Evolutionary conservation across 1,140 invertebrate species (phyloP), one percentile per base, ranked within the genome.

Genomic region (Tetramorium parvispinum): DNA sequence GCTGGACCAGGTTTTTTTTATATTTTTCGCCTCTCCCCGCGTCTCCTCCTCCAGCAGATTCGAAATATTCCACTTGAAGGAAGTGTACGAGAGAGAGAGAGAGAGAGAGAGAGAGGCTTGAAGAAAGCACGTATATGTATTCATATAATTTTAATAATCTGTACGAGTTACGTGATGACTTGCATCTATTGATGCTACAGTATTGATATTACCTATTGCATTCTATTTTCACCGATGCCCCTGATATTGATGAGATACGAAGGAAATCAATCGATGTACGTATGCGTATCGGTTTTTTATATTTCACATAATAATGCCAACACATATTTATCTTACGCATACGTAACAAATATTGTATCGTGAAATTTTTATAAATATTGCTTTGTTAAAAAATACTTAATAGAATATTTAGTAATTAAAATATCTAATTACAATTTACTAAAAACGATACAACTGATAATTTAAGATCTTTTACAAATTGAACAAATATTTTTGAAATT

Each of bases 211-310:
- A 53, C n/a, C 13, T n/a, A 16, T 59, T 49, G 4, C 2, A 46
- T 27, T 76, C 13, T n/a, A 46, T 61, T 79, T 66, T 53, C 32
- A 32, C 32, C 32, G n/a, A 40, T 53, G 43, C 16, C 8, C 59
- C 10, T 32, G 43, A 65, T 32, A 66, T 61, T 21, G 27, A 24
- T 65, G 63, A 79, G 16, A n/a, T 18, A 40, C 5, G 46, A 16
- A 66, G 18, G 37, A 79, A 66, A n/a, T 79, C 76, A 51, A 40
- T 79, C 61, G n/a, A 79, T 79, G 13, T 16, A 24, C 13, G 49
- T n/a, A 24, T 18, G 27, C 49, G 18, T 37, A 3, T 32, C 32
- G 32, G 53, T 10, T 51, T 65, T 51, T 51, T 18, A 18, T 63
- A 51, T 37, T 65, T 46, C 11, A 59, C 4, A 8, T 76, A 65